Evolutionary conservation across 1,140 invertebrate genomes (phyloP), one percentile per base, ranked within the genome.

Genomic region (Drosophila fuyamai): DNA sequence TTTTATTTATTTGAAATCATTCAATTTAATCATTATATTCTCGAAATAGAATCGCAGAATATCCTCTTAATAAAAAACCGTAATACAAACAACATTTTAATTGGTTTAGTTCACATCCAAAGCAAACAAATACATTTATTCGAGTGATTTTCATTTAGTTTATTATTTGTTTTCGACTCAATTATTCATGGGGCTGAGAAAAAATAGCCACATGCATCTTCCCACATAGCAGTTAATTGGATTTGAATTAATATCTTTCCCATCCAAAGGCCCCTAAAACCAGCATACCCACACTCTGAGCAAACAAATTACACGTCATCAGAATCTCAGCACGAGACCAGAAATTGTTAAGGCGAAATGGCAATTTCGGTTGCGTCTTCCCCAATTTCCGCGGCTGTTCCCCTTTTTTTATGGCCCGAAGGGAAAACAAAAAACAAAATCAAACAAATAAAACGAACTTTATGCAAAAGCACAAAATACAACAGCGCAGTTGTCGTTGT

Each of bases 241-340:
- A 23, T 65, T 65, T 8, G 10, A 65, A 65, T 18, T 47, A 40
- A 62, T 62, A 48, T 27, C 36, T 29, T 48, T 47, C 23, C 35
- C 60, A 63, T 1, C 32, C 9, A 4, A 29, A 35, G 35, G 16
- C 2, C 8, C 29, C 5, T 23, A 35, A 43, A 67, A 51, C 61
- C 44, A 13, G 23, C 60, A 66, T 51, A 51, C 44, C 60, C 40
- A 35, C 10, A 8, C 14, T 9, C 9, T 27, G 6, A 2, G 32
- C 14, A 46, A 43, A 44, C 59, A 44, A 23, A 63, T 36, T 68
- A 48, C 67, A 70, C 43, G 32, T 56, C 65, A 70, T 57, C 67
- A 71, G 44, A 71, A 58, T 70, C 50, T n/a, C 63, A 68, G 67
- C 67, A 70, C 67, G 67, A 70, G 67, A 68, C 67, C 63, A 68